Percentiles rank a stretch among this genome's conserved stretches.
phyloP scores from a whole-genome alignment of 2,797 vertebrate genomes.

The Enoplosus armatus region DNA sequence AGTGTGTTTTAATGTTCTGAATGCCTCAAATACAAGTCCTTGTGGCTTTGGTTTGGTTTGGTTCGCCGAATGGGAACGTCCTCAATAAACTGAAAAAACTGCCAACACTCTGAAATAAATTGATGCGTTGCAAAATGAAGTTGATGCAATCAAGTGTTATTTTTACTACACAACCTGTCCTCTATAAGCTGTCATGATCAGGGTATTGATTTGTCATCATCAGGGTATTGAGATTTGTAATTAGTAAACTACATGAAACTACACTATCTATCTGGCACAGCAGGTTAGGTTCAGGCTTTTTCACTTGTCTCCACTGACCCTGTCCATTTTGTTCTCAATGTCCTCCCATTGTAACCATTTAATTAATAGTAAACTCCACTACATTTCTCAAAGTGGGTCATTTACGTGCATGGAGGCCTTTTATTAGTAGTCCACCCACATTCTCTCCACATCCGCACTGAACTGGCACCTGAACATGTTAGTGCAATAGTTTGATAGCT shows the following conservation, averaged over 20 bases:
- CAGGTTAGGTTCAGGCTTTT: background rate
- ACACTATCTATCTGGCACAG: background rate
- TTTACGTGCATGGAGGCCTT: slow-evolving; percentile 8
- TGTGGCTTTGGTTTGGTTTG: background rate
- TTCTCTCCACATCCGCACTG: slow-evolving; percentile 22
- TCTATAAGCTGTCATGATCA: slow-evolving; percentile 1
- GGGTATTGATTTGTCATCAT: background rate
- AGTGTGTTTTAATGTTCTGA: background rate
- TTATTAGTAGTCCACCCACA: slow-evolving; percentile 24
- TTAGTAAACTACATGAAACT: background rate
- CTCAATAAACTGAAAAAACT: background rate
- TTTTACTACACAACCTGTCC: background rate
- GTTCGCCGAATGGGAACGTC: background rate
- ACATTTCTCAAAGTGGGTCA: slow-evolving; percentile 24
- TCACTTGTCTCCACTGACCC: background rate
- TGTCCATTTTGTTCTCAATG: background rate
- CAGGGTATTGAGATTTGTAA: background rate
- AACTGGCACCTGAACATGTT: slow-evolving; percentile 47
- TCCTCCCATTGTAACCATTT: background rate
- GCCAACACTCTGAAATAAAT: background rate
- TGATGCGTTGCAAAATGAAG: background rate
- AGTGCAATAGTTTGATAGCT: slow-evolving; percentile 23
- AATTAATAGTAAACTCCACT: background rate
- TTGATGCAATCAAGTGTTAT: background rate
- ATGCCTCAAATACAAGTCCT: background rate